Evolutionary conservation across 23 tunicate genomes (phyloP), one percentile per base, ranked within the genome.

Genomic region (Botrylloides violaceus): DNA sequence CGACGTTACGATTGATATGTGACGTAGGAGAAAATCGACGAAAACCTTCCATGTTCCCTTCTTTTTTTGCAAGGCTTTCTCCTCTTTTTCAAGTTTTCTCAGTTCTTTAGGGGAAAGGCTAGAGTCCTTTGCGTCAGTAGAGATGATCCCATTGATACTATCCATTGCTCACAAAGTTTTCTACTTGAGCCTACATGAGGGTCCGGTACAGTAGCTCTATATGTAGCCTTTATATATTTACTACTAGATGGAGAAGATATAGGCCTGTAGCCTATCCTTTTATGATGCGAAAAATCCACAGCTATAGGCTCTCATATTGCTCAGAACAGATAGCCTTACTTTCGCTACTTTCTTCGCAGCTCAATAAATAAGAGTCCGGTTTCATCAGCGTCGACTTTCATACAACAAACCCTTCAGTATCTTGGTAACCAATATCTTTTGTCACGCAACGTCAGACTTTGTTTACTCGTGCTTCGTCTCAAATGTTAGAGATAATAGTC

Each of bases 41-140:
- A 79, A 90, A 24, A 90, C 85, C 64, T 90, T 90, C 97, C 97
- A 90, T 59, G 87, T 90, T 21, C 83, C 79, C 56, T 90, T 90
- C 63, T 79, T 83, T 48, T 90, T 90, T 48, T 74, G 81, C 1
- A 83, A 79, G 12, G 84, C 72, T 58, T 79, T 79, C 49, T 86
- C 97, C 47, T 70, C 97, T 62, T 90, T 90, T 71, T 90, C 85
- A 0, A 83, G 39, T 50, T 83, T 83, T 38, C 71, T 81, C 59
- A 81, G 95, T 66, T 87, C 95, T 7, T 84, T 84, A 18, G 95
- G 95, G 3, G 95, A 87, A 34, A 87, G 63, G 3, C 49, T 35
- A 1, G 86, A 31, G 21, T 76, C 56, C 18, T 80, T 82, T 3
- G 95, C 61, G 1, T 71, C 62, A 58, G 95, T 87, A 47, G 76